Base-by-base conservation (phyloP, 2,113 vertebrate species). In the Gobio gobio region DNA sequence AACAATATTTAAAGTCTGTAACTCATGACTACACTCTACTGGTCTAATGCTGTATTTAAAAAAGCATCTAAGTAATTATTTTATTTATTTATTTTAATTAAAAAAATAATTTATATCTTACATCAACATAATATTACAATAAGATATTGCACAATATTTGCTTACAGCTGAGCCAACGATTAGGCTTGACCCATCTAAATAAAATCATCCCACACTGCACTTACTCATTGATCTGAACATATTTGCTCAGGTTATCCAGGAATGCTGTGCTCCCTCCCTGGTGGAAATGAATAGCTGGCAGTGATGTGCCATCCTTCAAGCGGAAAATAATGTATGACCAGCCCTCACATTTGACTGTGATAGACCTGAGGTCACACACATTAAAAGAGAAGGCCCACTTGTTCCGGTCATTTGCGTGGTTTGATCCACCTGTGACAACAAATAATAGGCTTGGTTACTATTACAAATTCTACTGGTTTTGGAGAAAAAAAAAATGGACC, bases 261-360 rank as follows among this genome's bases (percentile, higher is more conserved):
- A 99, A 95, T 54, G 92, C 89, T 64, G 89, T 93, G 94, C 95
- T 97, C 86, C 97, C 97, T 75, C 98, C 98, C 81, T 95, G 97
- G 93, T 99, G 97, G 91, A 99, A 99, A 90, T 98, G 97, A 86
- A 99, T 95, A 82, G 96, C 91, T 59, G 98, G 97, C 78, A 97
- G 93, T 13, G 92, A 82, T 59, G 94, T 90, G 59, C 96, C 95
- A 84, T 98, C 97, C 89, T 96, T 98, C 88, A 98, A 93, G 89
- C 93, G 94, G 90, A 99, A 96, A 51, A 96, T 87, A 88, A 99
- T 90, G 82, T 96, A 96, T 51, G 96, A 96, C 97, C 98, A 99
- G 56, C 96, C 97, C 91, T 97, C 94, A 80, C 93, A 95, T 92
- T 95, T 98, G 90, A 97, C 95, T 59, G 94, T 96, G 94, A 99